Conservation (phyloP, 1,140 invertebrate species). For the Cydia amplana region DNA sequence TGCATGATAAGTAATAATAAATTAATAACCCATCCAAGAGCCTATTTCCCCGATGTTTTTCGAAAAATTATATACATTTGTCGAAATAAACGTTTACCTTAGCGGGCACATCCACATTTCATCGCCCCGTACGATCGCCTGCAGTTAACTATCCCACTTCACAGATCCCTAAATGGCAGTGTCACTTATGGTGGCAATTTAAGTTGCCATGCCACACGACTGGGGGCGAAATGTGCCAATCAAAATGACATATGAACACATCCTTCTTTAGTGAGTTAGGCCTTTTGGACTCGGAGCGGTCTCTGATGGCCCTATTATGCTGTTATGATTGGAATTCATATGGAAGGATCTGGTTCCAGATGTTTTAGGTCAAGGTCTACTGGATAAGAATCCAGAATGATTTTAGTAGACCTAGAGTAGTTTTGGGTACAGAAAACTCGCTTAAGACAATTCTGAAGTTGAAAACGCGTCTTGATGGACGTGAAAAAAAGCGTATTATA, state of each 20-base stretch:
- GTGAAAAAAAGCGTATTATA: too few relatives aligned
- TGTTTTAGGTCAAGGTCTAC: neutral
- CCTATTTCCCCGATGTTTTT: too few relatives aligned
- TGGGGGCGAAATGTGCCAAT: neutral
- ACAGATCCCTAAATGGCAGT: neutral
- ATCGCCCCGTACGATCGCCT: neutral
- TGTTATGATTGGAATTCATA: neutral
- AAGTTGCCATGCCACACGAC: slow-evolving; percentile 5
- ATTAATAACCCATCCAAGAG: too few relatives aligned
- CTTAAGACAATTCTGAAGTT: too few relatives aligned
- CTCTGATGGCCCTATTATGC: neutral
- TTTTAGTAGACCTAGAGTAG: too few relatives aligned
- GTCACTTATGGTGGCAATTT: neutral
- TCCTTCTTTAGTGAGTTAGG: neutral
- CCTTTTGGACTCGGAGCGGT: neutral
- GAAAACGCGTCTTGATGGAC: too few relatives aligned
- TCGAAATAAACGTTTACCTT: too few relatives aligned
- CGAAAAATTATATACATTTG: too few relatives aligned
- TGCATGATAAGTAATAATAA: too few relatives aligned
- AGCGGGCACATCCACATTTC: too few relatives aligned
- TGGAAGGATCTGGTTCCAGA: neutral
- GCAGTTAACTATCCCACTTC: neutral
- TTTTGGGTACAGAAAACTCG: too few relatives aligned
- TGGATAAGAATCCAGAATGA: too few relatives aligned
- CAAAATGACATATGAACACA: neutral